A percentile compares a stretch with the other conserved stretches of the same genome.
Evolutionary conservation across 2,113 vertebrate species (phyloP).

Genomic region (Paramisgurnus dabryanus): DNA sequence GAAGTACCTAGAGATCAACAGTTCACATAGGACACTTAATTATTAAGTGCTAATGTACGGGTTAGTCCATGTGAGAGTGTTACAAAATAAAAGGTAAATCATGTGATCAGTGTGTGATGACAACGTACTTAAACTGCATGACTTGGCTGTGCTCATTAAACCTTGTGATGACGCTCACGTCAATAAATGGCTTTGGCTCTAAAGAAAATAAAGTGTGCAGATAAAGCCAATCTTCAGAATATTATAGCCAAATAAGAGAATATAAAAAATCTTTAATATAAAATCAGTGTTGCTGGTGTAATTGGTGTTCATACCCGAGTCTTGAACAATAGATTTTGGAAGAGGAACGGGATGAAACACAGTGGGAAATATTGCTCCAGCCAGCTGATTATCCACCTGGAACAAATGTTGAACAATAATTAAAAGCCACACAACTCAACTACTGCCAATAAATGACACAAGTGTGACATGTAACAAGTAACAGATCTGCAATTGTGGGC

Average conservation of each 20-base stretch:
- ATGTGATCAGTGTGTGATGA: slow-evolving; percentile 34
- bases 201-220: slow-evolving; percentile 45
- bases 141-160: slow-evolving; percentile 95
- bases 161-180: slow-evolving; percentile 92
- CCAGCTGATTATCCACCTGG: slow-evolving; percentile 94
- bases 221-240: neutral
- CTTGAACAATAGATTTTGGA: slow-evolving; percentile 92
- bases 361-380: slow-evolving; percentile 91
- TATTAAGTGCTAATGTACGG: neutral
- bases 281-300: neutral
- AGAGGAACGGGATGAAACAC: slow-evolving; percentile 95
- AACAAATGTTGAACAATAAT: neutral
- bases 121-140: slow-evolving; percentile 93
- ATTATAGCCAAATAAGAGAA: no score
- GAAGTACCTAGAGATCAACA: slow-evolving; percentile 82
- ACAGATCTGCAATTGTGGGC: neutral
- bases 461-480: slow-evolving; percentile 13
- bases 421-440: neutral
- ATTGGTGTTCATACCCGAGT: slow-evolving; percentile 80
- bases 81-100: neutral
- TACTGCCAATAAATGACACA: neutral
- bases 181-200: slow-evolving; percentile 96
- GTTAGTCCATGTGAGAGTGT: neutral
- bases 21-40: no score
- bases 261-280: no score